Percentiles rank a stretch among this genome's conserved stretches.
These are phyloP conservation scores for Tridacna gigas DNA, from an alignment of 2,888 invertebrate genomes.

Conservation along the genomic window DNA sequence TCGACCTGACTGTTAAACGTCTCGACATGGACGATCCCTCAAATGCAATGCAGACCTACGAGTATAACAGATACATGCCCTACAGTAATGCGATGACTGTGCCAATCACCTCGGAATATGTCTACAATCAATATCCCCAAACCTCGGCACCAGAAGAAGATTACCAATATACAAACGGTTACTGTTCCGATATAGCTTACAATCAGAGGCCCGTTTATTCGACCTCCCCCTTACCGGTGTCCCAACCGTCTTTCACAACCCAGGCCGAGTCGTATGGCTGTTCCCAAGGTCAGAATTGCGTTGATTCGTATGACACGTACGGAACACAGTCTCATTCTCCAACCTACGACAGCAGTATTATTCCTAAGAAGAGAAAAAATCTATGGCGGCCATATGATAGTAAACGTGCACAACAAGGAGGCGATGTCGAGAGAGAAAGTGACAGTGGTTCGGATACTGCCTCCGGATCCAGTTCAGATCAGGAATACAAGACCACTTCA, in stretches of 20 bases:
- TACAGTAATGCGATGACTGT: neutral
- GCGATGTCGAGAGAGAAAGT: slow-evolving; percentile 33
- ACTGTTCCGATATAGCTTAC: slow-evolving; percentile 5
- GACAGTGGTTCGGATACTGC: slow-evolving; percentile 48
- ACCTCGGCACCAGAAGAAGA: slow-evolving; percentile 9
- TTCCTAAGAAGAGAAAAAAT: slow-evolving; percentile 63
- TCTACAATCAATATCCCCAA: slow-evolving; percentile 19
- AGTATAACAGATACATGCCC: neutral
- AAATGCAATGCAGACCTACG: neutral
- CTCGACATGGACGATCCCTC: slow-evolving; percentile 40
- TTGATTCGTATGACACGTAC: slow-evolving; percentile 2
- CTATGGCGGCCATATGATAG: slow-evolving; percentile 66
- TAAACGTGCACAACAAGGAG: neutral
- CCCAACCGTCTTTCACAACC: slow-evolving; percentile 8
- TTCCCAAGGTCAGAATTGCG: slow-evolving; percentile 2
- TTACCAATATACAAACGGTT: neutral
- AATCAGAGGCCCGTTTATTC: slow-evolving; percentile 6
- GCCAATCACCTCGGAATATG: slow-evolving; percentile 3
- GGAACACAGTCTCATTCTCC: slow-evolving; percentile 17
- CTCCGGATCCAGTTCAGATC: slow-evolving; percentile 56
- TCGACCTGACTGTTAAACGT: slow-evolving; percentile 56
- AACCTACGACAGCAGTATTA: slow-evolving; percentile 37
- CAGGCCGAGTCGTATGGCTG: slow-evolving; percentile 10
- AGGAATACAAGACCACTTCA: slow-evolving; percentile 51
- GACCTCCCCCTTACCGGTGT: neutral